These are phyloP conservation scores for Eulemur coronatus DNA, from an alignment of 2,797 vertebrate genomes.

Conservation along the genomic window DNA sequence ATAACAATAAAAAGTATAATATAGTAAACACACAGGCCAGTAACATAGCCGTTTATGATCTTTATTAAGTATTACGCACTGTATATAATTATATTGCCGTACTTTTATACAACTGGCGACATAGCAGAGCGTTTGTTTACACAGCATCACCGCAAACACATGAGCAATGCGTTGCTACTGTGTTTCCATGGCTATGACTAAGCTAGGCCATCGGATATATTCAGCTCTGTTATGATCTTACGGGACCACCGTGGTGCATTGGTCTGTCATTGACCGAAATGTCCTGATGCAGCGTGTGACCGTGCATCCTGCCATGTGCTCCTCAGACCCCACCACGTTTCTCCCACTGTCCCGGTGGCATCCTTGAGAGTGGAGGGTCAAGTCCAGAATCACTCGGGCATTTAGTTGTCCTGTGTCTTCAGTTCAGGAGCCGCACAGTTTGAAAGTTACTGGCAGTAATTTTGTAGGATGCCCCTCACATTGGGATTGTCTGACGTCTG, in stretches of 20 bases:
- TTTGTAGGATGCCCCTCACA: neutral
- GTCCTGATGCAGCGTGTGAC: neutral
- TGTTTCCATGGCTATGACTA: too few species aligned
- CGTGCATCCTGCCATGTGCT: neutral
- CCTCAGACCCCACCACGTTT: neutral
- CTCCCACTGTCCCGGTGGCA: accelerated
- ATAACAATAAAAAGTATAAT: neutral
- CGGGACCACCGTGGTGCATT: neutral
- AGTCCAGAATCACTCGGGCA: neutral
- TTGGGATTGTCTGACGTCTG: neutral
- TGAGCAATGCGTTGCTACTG: too few species aligned
- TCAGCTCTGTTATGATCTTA: neutral
- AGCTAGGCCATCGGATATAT: neutral
- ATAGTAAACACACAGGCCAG: neutral
- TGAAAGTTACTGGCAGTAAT: neutral
- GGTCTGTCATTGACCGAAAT: neutral
- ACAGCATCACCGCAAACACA: neutral
- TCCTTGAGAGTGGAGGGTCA: neutral
- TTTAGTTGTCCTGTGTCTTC: neutral
- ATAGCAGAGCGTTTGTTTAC: neutral
- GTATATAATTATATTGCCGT: neutral
- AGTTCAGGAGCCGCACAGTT: neutral
- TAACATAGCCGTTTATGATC: neutral
- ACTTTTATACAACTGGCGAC: neutral
- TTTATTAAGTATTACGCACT: neutral